Percentiles rank a stretch among this genome's conserved stretches.
Conservation (phyloP, 2,113 vertebrate species). For the Piprites chloris region DNA sequence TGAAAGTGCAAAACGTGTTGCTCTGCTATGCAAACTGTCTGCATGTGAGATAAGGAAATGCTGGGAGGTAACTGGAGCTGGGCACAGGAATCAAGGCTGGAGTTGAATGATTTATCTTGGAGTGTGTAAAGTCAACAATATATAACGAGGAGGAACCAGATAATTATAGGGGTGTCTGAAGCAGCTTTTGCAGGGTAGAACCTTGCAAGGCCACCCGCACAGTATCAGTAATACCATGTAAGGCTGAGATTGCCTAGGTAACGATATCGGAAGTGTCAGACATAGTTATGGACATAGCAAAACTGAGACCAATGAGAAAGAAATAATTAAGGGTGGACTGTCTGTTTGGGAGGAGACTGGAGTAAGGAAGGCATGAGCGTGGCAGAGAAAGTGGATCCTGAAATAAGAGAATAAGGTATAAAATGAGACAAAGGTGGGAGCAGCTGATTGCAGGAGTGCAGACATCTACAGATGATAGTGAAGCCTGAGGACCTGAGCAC, state of each 20-base stretch:
- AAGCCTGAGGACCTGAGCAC: background rate
- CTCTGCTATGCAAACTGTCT: background rate
- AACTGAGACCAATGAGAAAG: background rate
- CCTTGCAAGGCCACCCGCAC: background rate
- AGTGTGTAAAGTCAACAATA: background rate
- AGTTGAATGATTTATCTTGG: background rate
- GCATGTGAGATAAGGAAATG: background rate
- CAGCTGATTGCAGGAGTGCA: background rate
- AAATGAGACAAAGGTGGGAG: background rate
- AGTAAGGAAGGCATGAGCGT: background rate
- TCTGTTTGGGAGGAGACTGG: background rate
- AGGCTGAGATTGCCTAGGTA: background rate
- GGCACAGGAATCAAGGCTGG: background rate
- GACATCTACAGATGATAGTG: background rate
- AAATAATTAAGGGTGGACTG: background rate
- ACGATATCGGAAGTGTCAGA: accelerated
- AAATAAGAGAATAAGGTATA: background rate
- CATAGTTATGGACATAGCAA: background rate
- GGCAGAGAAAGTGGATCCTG: background rate
- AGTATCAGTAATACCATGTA: background rate
- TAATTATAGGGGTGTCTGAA: background rate
- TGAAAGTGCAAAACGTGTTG: background rate
- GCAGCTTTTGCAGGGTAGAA: background rate
- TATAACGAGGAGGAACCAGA: background rate
- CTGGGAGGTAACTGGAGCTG: background rate